Evolutionary conservation across 2,113 vertebrate species (phyloP).

Genomic region (Xyrauchen texanus): DNA sequence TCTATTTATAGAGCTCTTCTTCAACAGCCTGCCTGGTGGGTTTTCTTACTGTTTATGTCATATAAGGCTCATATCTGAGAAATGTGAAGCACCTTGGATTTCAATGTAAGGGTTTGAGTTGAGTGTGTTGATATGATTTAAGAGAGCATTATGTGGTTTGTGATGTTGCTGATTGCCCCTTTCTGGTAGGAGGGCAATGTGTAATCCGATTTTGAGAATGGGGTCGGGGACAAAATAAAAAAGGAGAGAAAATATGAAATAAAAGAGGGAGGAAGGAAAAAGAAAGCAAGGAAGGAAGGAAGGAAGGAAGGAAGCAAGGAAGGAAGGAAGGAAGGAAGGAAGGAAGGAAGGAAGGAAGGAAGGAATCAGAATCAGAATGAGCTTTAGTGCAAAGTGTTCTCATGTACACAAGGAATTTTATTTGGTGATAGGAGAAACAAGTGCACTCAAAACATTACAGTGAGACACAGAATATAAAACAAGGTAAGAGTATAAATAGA

Average conservation of each 20-base stretch:
- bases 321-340: constrained; percentile 14
- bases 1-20: constrained; percentile 73
- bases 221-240: constrained; percentile 21
- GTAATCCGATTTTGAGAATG: constrained; percentile 40
- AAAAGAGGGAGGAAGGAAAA: no score
- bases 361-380: no score
- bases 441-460: no score
- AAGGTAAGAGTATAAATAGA: no score
- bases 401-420: no score
- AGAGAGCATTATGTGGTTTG: constrained; percentile 23
- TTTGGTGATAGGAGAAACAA: no score
- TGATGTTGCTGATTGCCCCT: constrained; percentile 12
- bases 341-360: constrained; percentile 20
- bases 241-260: background rate
- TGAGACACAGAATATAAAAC: no score
- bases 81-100: constrained; percentile 42
- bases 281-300: background rate
- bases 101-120: constrained; percentile 29
- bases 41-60: constrained; percentile 55
- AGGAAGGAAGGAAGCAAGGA: constrained; percentile 43
- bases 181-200: constrained; percentile 42
- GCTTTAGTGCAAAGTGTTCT: no score
- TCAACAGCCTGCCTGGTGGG: constrained; percentile 46
- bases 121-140: constrained; percentile 39
- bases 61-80: constrained; percentile 5